Base-by-base conservation (phyloP, 2,113 vertebrate genomes). In the Alethe castanea region DNA sequence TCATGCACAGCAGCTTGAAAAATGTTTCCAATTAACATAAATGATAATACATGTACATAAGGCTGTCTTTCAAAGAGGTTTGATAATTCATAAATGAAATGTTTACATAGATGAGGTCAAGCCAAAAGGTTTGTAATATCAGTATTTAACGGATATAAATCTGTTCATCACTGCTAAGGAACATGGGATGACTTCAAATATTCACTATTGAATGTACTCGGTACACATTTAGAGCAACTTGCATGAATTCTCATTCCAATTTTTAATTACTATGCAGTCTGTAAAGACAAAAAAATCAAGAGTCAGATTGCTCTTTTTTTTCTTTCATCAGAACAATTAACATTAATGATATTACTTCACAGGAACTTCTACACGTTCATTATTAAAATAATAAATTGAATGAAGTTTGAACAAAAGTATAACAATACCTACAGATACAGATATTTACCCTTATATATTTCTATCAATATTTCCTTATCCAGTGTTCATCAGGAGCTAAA, bases 281-380 rank as follows among this genome's bases (percentile, higher is more conserved):
- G 93, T 35, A 90, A 74, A 91, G 90, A 90, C 71, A 89, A 73
- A 86, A 86, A 96, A 96, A 92, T 69, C 47, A 61, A 85, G 65
- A 82, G 66, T 84, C 80, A 89, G 72, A 88, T 45, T 94, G 88
- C 87, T 94, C 89, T 94, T 93, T 84, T 84, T 96, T 88, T 96
- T 9, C 42, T 84, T 95, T 94, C 65, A 97, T 93, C 90, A 92
- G 95, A 94, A 92, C 84, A 96, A 94, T 96, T 96, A 86, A 76
- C 50, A 72, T 67, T 84, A 92, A 69, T 90, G 3, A 1, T 14
- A 85, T 60, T 60, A 14, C 65, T 94, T 85, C 53, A 60, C 31
- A 86, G 59, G n/a, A 62, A 45, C 17, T 69, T 35, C 70, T 44
- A 76, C 26, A 62, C 6, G 29, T 62, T 90, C 64, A 79, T 52